A percentile compares a stretch with the other conserved stretches of the same genome.
Evolutionary conservation across 2,888 invertebrate species (phyloP).

Genomic region (Siphlonurus alternatus): DNA sequence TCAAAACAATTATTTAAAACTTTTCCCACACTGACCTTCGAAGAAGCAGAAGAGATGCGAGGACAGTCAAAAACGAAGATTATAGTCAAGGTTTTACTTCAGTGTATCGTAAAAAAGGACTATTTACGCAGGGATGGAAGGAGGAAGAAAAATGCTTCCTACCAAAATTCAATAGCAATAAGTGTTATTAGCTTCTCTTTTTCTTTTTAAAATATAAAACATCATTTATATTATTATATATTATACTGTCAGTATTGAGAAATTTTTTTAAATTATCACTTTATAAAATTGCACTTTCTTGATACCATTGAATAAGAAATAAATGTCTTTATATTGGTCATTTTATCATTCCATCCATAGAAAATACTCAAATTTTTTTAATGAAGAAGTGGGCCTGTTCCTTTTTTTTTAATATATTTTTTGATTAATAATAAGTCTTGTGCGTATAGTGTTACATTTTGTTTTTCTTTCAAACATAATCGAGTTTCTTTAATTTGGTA

Average conservation of each 20-base stretch:
- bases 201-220: too few relatives aligned
- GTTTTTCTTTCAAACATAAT: too few relatives aligned
- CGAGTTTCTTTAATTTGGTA: too few relatives aligned
- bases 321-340: constrained; percentile 12
- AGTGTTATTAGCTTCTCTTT: constrained; percentile 23
- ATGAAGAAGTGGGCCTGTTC: constrained; percentile 5
- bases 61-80: constrained; percentile 1
- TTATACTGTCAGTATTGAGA: constrained; percentile 29
- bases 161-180: constrained; percentile 31
- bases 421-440: too few relatives aligned
- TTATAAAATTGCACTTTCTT: constrained; percentile 3
- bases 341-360: constrained; percentile 18
- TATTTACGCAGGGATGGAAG: background rate
- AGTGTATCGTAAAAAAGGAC: background rate
- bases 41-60: constrained; percentile 6
- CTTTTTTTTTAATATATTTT: too few relatives aligned
- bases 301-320: background rate
- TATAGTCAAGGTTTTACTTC: background rate
- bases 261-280: constrained; percentile 10
- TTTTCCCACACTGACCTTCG: too few relatives aligned
- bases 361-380: constrained; percentile 4
- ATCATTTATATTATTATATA: background rate
- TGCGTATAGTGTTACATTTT: too few relatives aligned
- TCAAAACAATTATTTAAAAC: too few relatives aligned
- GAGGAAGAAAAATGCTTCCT: constrained; percentile 14